Percentiles rank a stretch among this genome's conserved stretches.
Conservation (phyloP, 2,888 invertebrate species). For the Andrena flavipes region DNA sequence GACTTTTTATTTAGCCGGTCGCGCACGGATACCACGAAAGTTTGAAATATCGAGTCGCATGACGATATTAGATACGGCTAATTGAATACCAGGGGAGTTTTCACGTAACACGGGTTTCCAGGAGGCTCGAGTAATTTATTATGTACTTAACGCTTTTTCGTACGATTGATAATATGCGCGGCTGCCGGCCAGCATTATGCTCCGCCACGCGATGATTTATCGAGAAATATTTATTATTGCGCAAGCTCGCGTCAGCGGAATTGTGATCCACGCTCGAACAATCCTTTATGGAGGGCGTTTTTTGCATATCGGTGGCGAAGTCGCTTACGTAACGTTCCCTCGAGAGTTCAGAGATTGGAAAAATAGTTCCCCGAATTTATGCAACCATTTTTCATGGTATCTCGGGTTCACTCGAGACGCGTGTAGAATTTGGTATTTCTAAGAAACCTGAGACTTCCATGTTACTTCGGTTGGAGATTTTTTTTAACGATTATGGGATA, state of each 20-base stretch:
- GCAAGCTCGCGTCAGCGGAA: conserved; percentile 26
- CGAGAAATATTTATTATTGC: conserved; percentile 49
- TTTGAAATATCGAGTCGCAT: conserved; percentile 56
- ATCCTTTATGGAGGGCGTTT: conserved; percentile 19
- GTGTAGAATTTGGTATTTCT: background rate
- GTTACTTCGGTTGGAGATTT: too few species aligned
- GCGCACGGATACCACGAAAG: conserved; percentile 46
- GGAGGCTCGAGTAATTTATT: conserved; percentile 50
- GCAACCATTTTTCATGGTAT: background rate
- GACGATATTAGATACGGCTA: conserved; percentile 57
- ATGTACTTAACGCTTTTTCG: conserved; percentile 60
- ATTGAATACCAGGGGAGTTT: conserved; percentile 54
- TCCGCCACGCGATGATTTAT: conserved; percentile 45
- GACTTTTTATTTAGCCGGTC: conserved; percentile 17
- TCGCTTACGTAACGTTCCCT: conserved; percentile 4
- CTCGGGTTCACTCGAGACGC: too few species aligned
- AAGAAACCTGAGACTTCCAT: background rate
- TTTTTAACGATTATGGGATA: too few species aligned
- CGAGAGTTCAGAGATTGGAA: background rate
- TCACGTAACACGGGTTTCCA: conserved; percentile 51
- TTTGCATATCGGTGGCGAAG: conserved; percentile 11
- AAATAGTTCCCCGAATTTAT: conserved; percentile 5
- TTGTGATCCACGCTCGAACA: conserved; percentile 37
- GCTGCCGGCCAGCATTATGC: conserved; percentile 5
- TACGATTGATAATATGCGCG: conserved; percentile 56